A percentile compares a stretch with the other conserved stretches of the same genome.
These are phyloP conservation scores for Enoplosus armatus DNA, from an alignment of 2,797 vertebrate genomes.

Conservation along the genomic window DNA sequence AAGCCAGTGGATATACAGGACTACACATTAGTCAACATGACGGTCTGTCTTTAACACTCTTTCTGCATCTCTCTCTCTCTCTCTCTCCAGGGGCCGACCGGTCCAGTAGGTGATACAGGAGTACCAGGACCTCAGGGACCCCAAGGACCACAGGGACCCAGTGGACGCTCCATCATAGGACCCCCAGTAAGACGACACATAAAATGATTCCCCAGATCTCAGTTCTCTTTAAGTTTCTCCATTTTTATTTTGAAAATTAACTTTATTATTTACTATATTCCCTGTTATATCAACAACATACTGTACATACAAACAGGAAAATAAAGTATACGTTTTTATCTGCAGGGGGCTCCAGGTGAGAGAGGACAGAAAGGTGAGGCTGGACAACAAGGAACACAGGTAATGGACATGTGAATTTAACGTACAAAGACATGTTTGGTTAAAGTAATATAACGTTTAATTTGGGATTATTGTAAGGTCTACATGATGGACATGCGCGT, in stretches of 20 bases:
- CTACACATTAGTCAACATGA: neutral
- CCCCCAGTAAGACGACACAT: conserved; percentile 84
- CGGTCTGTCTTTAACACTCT: neutral
- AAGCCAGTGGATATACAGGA: neutral
- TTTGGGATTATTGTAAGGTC: neutral
- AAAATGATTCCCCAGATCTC: neutral
- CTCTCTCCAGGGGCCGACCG: conserved; percentile 88
- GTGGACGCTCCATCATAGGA: conserved; percentile 95
- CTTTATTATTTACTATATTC: neutral
- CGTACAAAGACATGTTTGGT: neutral
- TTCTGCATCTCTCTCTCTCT: neutral
- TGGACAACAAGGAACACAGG: conserved; percentile 91
- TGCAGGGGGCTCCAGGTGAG: conserved; percentile 90
- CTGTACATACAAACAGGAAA: no score
- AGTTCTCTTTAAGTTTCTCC: neutral
- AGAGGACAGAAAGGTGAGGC: conserved; percentile 93
- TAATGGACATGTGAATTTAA: neutral
- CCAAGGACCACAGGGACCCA: conserved; percentile 94
- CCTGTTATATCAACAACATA: neutral
- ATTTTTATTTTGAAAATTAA: neutral
- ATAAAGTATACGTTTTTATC: rapidly evolving
- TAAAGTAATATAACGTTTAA: neutral
- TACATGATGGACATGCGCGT: neutral
- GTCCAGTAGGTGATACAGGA: conserved; percentile 90
- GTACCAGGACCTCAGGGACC: conserved; percentile 91